Percentiles rank a stretch among this genome's conserved stretches.
Conservation (phyloP, 2,797 vertebrate species). For the Caiman crocodilus region DNA sequence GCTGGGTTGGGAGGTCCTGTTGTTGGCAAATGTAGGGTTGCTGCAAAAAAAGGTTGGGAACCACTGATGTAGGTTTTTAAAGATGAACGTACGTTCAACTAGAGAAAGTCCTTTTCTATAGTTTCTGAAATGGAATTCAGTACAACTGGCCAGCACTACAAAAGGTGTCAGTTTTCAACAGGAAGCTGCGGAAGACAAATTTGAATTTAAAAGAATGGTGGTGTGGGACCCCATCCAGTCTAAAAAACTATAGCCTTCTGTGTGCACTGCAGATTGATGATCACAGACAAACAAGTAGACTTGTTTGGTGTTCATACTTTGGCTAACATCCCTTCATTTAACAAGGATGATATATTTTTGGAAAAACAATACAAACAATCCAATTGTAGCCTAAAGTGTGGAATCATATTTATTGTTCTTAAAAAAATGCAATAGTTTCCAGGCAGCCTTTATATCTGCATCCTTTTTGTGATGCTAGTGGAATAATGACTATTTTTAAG, state of each 20-base stretch:
- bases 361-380: not conserved
- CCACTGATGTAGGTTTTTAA: not conserved
- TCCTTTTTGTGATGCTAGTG: not conserved
- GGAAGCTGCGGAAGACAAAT: too few relatives aligned
- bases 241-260: not conserved
- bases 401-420: not conserved
- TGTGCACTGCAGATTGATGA: not conserved
- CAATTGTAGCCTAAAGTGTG: not conserved
- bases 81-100: not conserved
- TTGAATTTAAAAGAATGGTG: not conserved
- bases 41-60: not conserved
- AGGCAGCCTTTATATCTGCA: not conserved
- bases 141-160: not conserved
- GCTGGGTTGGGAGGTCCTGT: too few relatives aligned
- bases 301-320: not conserved
- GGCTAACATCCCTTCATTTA: not conserved
- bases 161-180: not conserved
- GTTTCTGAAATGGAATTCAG: not conserved
- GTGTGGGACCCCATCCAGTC: not conserved
- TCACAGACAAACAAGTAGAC: not conserved
- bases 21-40: too few relatives aligned
- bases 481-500: not conserved
- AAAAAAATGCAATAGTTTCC: fast-evolving
- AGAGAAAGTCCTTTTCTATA: not conserved
- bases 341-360: not conserved